phyloP scores from a whole-genome alignment of 2,113 vertebrate genomes.

The Apeltes quadracus region DNA sequence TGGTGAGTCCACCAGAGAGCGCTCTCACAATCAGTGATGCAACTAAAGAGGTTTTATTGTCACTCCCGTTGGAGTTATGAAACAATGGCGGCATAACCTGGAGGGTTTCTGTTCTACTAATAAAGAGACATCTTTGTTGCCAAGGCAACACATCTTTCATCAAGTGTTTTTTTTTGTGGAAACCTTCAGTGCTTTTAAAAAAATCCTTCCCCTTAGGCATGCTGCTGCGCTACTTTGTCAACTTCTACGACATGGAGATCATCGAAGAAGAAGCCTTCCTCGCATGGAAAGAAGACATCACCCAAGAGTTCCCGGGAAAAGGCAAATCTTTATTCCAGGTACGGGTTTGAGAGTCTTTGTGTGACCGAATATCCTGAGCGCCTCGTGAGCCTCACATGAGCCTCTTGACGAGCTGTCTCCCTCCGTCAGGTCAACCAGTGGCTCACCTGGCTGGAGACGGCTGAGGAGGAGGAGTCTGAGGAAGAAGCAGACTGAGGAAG shows the following conservation, averaged over 20 bases:
- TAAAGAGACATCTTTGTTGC: not conserved
- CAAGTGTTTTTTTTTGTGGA: not conserved
- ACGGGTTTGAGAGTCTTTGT: conserved; percentile 5
- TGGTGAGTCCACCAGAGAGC: not conserved
- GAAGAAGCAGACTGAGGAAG: conserved; percentile 96
- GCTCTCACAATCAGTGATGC: not conserved
- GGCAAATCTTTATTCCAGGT: conserved; percentile 99
- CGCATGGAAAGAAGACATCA: conserved; percentile 99
- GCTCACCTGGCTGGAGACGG: conserved; percentile 99
- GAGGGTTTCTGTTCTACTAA: no score
- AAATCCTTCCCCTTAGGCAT: conserved; percentile 82
- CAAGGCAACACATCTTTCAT: no score
- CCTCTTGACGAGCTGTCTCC: no score
- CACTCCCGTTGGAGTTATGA: no score
- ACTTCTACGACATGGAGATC: conserved; percentile 99
- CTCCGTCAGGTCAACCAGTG: conserved; percentile 94
- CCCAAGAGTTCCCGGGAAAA: conserved; percentile 99
- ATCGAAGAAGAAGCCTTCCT: conserved; percentile 99
- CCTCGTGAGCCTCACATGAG: not conserved
- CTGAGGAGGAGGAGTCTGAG: conserved; percentile 98
- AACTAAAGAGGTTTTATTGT: no score
- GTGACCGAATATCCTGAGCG: not conserved
- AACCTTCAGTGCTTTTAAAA: not conserved
- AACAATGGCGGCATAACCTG: no score
- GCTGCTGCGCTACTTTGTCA: conserved; percentile 98